Evolutionary conservation across 2,113 vertebrate genomes (phyloP).

Genomic region (Lasiurus cinereus): DNA sequence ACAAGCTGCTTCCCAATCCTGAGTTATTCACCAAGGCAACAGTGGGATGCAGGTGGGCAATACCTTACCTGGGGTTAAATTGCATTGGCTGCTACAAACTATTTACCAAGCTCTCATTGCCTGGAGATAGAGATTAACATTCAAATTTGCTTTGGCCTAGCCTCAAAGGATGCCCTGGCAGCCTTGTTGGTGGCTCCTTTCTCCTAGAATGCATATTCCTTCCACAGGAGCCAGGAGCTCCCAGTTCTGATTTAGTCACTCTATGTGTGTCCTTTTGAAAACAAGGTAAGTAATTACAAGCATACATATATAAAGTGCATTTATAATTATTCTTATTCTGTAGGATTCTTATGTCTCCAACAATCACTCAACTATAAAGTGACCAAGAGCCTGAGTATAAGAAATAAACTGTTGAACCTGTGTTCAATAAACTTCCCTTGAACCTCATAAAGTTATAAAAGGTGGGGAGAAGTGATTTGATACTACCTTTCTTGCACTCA

Average conservation of each 20-base stretch:
- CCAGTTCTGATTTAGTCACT: neutral
- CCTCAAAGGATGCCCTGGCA: neutral
- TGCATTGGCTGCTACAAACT: neutral
- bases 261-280: neutral
- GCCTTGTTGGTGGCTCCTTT: neutral
- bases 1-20: neutral
- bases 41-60: neutral
- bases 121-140: neutral
- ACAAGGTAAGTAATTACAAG: neutral
- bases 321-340: neutral
- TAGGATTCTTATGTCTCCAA: neutral
- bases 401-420: neutral
- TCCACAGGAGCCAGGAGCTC: neutral
- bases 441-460: neutral
- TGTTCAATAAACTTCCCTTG: neutral
- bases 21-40: slow-evolving; percentile 28
- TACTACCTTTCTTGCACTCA: neutral
- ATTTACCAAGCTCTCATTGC: neutral
- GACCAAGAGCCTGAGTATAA: neutral
- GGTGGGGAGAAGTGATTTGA: neutral
- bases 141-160: neutral
- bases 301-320: neutral
- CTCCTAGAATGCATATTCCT: neutral
- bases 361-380: neutral
- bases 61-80: neutral